Base-by-base conservation (phyloP, 2,113 vertebrate species). In the Monopterus albus region DNA sequence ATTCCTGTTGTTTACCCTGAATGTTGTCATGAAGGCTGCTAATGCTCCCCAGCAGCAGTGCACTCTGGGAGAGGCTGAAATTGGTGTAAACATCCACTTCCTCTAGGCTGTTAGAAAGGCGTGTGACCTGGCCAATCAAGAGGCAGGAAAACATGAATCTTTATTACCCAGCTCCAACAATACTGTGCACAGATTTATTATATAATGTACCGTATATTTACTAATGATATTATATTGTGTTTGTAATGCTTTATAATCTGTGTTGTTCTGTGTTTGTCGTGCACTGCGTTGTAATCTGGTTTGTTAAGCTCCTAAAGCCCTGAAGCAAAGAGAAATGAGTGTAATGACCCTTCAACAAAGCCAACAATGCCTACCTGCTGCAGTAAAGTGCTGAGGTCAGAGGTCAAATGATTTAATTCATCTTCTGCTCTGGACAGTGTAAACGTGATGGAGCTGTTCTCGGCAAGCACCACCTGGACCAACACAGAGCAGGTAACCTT, bases 21-120 rank as follows among this genome's bases (percentile, higher is more conserved):
- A 95, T 87, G n/a, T 33, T 75, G 53, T 75, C 69, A 26, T 94
- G 93, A 21, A 96, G 80, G 28, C 64, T 86, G 33, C 72, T 60
- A 46, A 95, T 90, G 72, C 89, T 92, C 4, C 72, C 75, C 61
- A 92, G 71, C 55, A 97, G 77, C 29, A 86, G 81, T 72, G 79
- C 81, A 70, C 87, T 94, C 88, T 75, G 90, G 46, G 80, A 88
- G 50, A 93, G n/a, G 15, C 86, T 93, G 66, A 70, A 53, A 23
- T 93, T 84, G 2, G 92, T 90, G 8, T 74, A 71, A 40, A 35
- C 43, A 20, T 74, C 73, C 29, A 95, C 86, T 4, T 90, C 71
- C 21, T 86, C 52, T 28, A 92, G 65, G 46, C 79, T 61, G 1
- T 36, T 35, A 23, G 92, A 86, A 50, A 94, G 52, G 45, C 42